A percentile compares a stretch with the other conserved stretches of the same genome.
Conservation (phyloP, 2,888 invertebrate species). For the Eristalinus sepulchralis region DNA sequence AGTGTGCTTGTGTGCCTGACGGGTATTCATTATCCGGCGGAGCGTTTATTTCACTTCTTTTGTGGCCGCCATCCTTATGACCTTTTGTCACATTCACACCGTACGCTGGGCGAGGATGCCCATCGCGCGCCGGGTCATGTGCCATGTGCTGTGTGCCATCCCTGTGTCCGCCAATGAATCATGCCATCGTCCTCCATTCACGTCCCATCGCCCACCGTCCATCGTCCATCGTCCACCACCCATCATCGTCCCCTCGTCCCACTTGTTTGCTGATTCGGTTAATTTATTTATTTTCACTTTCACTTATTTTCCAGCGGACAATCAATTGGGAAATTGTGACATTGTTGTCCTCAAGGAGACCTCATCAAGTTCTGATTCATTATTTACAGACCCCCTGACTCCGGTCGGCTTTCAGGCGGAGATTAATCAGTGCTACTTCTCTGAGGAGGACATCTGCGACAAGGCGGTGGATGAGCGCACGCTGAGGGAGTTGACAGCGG, state of each 20-base stretch:
- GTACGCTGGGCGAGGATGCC: background rate
- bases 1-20: background rate
- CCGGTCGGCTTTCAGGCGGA: conserved; percentile 84
- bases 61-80: conserved; percentile 3
- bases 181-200: conserved; percentile 13
- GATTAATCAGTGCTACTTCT: conserved; percentile 85
- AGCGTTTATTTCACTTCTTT: background rate
- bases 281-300: conserved; percentile 68
- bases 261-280: conserved; percentile 41
- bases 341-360: conserved; percentile 76
- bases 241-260: background rate
- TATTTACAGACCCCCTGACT: conserved; percentile 88
- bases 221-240: background rate
- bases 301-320: conserved; percentile 63
- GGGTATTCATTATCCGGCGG: conserved; percentile 30
- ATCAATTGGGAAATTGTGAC: conserved; percentile 73
- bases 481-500: conserved; percentile 73
- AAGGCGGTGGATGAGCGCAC: conserved; percentile 74
- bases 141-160: background rate
- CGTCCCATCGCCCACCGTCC: too few relatives aligned
- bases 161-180: conserved; percentile 32
- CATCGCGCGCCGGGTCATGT: background rate
- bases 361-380: conserved; percentile 86
- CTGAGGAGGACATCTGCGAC: conserved; percentile 82
- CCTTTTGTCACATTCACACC: conserved; percentile 27